Evolutionary conservation across 2,888 invertebrate genomes (phyloP), one percentile per base, ranked within the genome.

Genomic region (Parnassius smintheus): DNA sequence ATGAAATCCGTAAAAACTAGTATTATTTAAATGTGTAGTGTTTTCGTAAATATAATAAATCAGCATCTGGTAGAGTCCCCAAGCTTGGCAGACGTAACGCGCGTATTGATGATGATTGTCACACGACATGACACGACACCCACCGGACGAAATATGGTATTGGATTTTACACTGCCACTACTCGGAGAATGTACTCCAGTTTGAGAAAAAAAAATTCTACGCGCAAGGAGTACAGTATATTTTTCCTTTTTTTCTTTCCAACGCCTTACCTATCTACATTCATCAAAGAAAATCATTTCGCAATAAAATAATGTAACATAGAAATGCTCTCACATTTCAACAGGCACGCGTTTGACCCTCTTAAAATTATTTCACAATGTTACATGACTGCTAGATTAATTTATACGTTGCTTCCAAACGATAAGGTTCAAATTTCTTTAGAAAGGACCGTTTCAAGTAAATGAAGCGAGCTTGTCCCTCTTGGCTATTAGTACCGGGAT

Each of bases 231-330:
- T 35, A 25, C 25, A 25, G 25, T 25, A 25, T 25, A 25, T 25
- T 2, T 35, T 35, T 3, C 35, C 49, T 9, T 49, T 49, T 18
- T 45, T 35, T 56, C 45, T 45, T 22, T 42, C 13, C 42, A 59
- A 59, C 55, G 51, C 11, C 41, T 18, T 1, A 41, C 22, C 12
- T 54, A 51, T 42, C 50, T 35, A 35, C 35, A 35, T 35, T 3
- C 49, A 46, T 54, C 49, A 63, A 63, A 66, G 50, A 48, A 65
- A 66, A 64, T 61, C 77, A 77, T 78, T 81, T 79, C 77, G 72
- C 87, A 86, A 88, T 86, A 89, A 85, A 83, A 89, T 91, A 89
- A 90, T 89, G 89, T 88, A 85, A 91, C 91, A 91, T 72, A 77
- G 86, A 88, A 91, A 91, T 90, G 91, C 91, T 91, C 87, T 91